These are phyloP conservation scores for Ligdia adustata DNA, from an alignment of 2,888 invertebrate genomes.

Conservation along the genomic window DNA sequence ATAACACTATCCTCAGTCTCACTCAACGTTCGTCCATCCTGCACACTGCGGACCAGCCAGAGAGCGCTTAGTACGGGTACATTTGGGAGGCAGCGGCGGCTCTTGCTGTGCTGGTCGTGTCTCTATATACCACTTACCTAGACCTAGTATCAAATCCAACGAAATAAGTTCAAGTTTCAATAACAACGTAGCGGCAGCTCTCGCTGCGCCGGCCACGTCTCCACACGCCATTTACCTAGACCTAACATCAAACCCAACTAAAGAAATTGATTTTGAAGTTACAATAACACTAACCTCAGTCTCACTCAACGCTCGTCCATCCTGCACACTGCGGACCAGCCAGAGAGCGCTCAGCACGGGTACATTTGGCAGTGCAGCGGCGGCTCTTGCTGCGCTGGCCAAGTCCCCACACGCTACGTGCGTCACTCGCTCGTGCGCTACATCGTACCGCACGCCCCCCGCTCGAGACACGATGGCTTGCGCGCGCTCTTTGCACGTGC, in stretches of 20 bases:
- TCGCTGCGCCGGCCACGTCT: neutral
- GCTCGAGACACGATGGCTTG: slow-evolving; percentile 79
- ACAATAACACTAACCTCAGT: slow-evolving; percentile 46
- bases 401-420: slow-evolving; percentile 89
- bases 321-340: slow-evolving; percentile 89
- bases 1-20: slow-evolving; percentile 54
- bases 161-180: too few relatives aligned
- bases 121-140: slow-evolving; percentile 90
- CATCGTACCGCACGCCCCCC: slow-evolving; percentile 92
- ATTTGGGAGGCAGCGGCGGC: slow-evolving; percentile 55
- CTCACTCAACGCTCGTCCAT: slow-evolving; percentile 56
- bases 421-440: slow-evolving; percentile 88
- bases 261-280: too few relatives aligned
- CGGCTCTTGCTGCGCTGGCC: slow-evolving; percentile 34
- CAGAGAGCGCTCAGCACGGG: slow-evolving; percentile 88
- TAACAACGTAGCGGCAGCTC: too few relatives aligned
- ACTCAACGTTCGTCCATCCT: slow-evolving; percentile 57
- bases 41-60: slow-evolving; percentile 91
- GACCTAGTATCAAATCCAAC: too few relatives aligned
- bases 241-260: too few relatives aligned
- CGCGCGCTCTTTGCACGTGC: slow-evolving; percentile 66
- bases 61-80: slow-evolving; percentile 86
- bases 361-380: slow-evolving; percentile 67
- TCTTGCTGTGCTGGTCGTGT: slow-evolving; percentile 44
- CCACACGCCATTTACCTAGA: neutral